Evolutionary conservation across 2,797 vertebrate genomes (phyloP).

Genomic region (Lepus oiostolus): DNA sequence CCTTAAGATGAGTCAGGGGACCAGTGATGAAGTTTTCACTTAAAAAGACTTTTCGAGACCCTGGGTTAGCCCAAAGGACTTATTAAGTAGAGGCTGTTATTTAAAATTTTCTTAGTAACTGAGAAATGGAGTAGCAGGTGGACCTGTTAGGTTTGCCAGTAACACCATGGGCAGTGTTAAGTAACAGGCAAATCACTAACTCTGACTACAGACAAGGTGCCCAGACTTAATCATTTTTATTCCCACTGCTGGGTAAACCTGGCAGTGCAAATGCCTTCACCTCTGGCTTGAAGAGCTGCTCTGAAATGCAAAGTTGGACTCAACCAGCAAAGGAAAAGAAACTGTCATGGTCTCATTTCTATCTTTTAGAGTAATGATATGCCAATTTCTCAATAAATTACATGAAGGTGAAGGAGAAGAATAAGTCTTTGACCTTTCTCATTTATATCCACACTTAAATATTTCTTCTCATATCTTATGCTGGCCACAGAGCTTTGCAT

Average conservation of each 20-base stretch:
- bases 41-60: background rate
- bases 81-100: slow-evolving; percentile 26
- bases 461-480: slow-evolving; percentile 75
- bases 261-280: slow-evolving; percentile 17
- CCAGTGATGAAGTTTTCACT: background rate
- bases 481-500: slow-evolving; percentile 68
- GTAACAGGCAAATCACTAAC: slow-evolving; percentile 66
- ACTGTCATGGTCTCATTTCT: slow-evolving; percentile 67
- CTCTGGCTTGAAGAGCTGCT: slow-evolving; percentile 61
- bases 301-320: slow-evolving; percentile 73
- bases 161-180: slow-evolving; percentile 60
- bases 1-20: background rate
- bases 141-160: background rate
- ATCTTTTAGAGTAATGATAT: slow-evolving; percentile 75
- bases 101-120: slow-evolving; percentile 55
- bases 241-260: slow-evolving; percentile 42
- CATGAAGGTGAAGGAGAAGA: slow-evolving; percentile 78
- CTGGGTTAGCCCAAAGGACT: slow-evolving; percentile 1
- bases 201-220: slow-evolving; percentile 5
- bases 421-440: slow-evolving; percentile 76
- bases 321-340: slow-evolving; percentile 56
- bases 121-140: slow-evolving; percentile 10
- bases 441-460: slow-evolving; percentile 57
- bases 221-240: slow-evolving; percentile 67
- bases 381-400: slow-evolving; percentile 76